Base-by-base conservation (phyloP, 1,140 invertebrate genomes). In the Oedothorax gibbosus region DNA sequence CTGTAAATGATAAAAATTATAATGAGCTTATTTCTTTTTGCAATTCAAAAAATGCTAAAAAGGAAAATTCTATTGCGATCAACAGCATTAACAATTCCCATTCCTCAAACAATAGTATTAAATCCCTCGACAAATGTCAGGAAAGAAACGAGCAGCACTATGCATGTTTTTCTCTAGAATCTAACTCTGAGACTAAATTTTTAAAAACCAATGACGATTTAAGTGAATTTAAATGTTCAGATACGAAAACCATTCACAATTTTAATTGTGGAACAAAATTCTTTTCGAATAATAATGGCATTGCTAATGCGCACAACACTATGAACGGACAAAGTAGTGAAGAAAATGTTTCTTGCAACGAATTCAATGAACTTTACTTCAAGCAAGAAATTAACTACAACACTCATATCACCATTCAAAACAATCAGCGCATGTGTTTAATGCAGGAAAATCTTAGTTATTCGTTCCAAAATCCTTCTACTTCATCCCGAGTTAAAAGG, bases 11-110 rank as follows among this genome's bases (percentile, higher is more conserved):
- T 21, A 71, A 71, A 71, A 8, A 9, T 60, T 56, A 60, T 8
- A 75, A 14, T 49, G 72, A 75, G 56, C 75, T 77, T 77, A 65
- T 50, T 77, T 62, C 62, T 0, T 77, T 18, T 77, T 64, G 56
- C 7, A 20, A 15, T 15, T n/a, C 64, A 15, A 71, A 68, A 79
- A 54, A 68, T 50, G 7, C 35, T 15, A 18, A 54, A 14, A 79
- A 2, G 65, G 15, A 56, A 35, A 35, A 54, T 50, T 65, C 60
- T 51, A 21, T 65, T 7, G 57, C 10, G 49, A 68, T 54, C 57
- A 79, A 64, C 35, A 54, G 8, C 21, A 49, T 62, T 79, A 15
- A 68, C 68, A 65, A 9, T 21, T 68, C 51, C 35, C 77, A 79
- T 79, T 79, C 77, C 77, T 68, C 65, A 7, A 64, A 18, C 51